Evolutionary conservation across 1,140 invertebrate genomes (phyloP), one percentile per base, ranked within the genome.

Genomic region (Neodiprion pinetum): DNA sequence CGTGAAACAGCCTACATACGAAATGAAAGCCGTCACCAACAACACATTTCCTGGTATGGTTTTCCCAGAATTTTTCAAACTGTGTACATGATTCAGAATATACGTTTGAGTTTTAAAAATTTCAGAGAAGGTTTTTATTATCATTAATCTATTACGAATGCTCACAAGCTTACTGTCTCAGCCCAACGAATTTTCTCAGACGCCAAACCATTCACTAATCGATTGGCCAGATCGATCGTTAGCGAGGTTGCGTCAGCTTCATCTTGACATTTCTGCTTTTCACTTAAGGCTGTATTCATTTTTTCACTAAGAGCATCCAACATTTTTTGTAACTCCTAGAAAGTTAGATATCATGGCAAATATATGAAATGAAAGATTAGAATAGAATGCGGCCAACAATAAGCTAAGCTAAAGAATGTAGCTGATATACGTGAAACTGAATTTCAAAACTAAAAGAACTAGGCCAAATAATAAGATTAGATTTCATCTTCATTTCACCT

Each of bases 1-100:
- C 8, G 95, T 96, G 84, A 99, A 99, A 78, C 96, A 97, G 2
- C 97, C 97, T 9, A 98, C 94, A 83, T 99, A 99, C 0, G 97
- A 98, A 68, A 98, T 94, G 87, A 98, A 99, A n/a, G 97, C 96
- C 7, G 96, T 95, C 7, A 96, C 93, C 4, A 98, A 84, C 0
- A 98, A 87, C 49, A 98, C 93, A 82, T 99, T 97, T 3, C 97
- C 97, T 1, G 97, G 96, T 53, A 98, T 88, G 76, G 95, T 97
- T 65, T 92, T 90, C 78, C 92, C 93, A 80, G 93, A 90, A 81
- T 81, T 83, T 79, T 90, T 89, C 76, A 89, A 87, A 74, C 88
- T 91, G 83, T 2, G 17, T 12, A 47, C 67, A 69, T 21, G 67
- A 7, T 23, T 23, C 70, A 69, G 68, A 50, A 48, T 21, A 75